phyloP scores from a whole-genome alignment of 2,113 vertebrate species.

The pig (Sus scrofa) region DNA sequence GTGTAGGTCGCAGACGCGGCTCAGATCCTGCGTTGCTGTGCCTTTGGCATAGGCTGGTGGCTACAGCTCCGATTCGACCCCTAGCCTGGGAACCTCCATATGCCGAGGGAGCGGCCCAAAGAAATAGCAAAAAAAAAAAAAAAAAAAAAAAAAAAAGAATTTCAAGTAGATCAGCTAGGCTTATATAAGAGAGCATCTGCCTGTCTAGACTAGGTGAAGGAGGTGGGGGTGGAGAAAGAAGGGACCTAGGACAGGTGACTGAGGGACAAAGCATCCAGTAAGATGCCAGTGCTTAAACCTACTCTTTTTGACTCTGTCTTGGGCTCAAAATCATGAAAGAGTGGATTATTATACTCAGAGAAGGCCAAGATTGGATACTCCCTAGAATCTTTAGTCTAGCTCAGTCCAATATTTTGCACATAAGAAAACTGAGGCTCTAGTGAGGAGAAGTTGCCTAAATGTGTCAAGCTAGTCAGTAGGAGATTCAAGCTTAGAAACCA shows the following conservation, averaged over 20 bases:
- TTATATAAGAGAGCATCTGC: slow-evolving; percentile 61
- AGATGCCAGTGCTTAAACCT: slow-evolving; percentile 22
- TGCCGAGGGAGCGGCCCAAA: too few relatives aligned
- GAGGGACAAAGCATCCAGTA: slow-evolving; percentile 28
- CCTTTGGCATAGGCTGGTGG: too few relatives aligned
- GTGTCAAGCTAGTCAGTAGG: background rate
- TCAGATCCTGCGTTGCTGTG: too few relatives aligned
- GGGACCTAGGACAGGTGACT: background rate
- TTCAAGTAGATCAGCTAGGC: slow-evolving; percentile 67
- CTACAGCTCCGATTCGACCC: too few relatives aligned
- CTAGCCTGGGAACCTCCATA: too few relatives aligned
- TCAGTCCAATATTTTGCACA: slow-evolving; percentile 6
- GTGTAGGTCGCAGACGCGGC: too few relatives aligned
- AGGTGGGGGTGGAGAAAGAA: background rate
- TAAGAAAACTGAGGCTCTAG: slow-evolving; percentile 8
- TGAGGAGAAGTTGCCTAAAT: slow-evolving; percentile 9
- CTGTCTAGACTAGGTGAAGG: slow-evolving; percentile 38
- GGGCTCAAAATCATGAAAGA: slow-evolving; percentile 38
- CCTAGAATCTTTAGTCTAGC: background rate
- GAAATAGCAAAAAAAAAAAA: too few relatives aligned
- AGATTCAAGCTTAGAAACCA: slow-evolving; percentile 58
- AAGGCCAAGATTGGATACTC: background rate
- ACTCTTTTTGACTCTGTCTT: slow-evolving; percentile 25
- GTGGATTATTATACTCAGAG: background rate
- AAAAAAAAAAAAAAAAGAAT: slow-evolving; percentile 60